Conservation (phyloP, 2,113 vertebrate genomes). For the Gavialis gangeticus region DNA sequence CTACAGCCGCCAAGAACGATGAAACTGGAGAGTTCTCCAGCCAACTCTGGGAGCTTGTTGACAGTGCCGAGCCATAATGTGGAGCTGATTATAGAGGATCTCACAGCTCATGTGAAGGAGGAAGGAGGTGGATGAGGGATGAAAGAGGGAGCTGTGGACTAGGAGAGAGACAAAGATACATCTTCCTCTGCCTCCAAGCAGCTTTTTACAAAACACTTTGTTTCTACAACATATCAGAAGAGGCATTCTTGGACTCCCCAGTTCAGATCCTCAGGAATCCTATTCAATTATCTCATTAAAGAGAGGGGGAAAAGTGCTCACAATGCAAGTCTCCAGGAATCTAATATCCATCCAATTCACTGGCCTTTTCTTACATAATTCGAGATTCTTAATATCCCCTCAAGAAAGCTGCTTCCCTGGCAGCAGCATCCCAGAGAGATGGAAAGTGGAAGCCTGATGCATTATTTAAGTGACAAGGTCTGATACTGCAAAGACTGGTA, state of each 20-base stretch:
- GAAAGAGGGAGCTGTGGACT: neutral
- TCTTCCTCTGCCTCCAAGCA: neutral
- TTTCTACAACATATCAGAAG: neutral
- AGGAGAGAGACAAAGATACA: neutral
- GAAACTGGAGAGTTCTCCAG: neutral
- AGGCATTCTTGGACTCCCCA: neutral
- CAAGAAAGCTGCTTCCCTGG: neutral
- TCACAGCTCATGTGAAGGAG: neutral
- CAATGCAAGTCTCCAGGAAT: conserved; percentile 25
- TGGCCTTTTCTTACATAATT: neutral
- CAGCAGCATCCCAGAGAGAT: neutral
- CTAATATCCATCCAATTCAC: neutral
- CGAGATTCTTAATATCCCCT: neutral
- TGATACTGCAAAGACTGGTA: conserved; percentile 9
- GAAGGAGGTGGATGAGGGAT: neutral
- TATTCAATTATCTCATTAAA: neutral
- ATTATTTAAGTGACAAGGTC: neutral
- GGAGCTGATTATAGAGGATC: neutral
- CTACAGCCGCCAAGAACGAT: neutral
- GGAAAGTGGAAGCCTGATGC: neutral
- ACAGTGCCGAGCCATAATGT: neutral
- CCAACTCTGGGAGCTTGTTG: neutral
- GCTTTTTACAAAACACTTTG: neutral
- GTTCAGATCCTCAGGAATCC: neutral
- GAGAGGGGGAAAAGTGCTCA: neutral